Percentiles rank a stretch among this genome's conserved stretches.
phyloP scores from a whole-genome alignment of 2,888 invertebrate genomes.

The Thecophora atra region DNA sequence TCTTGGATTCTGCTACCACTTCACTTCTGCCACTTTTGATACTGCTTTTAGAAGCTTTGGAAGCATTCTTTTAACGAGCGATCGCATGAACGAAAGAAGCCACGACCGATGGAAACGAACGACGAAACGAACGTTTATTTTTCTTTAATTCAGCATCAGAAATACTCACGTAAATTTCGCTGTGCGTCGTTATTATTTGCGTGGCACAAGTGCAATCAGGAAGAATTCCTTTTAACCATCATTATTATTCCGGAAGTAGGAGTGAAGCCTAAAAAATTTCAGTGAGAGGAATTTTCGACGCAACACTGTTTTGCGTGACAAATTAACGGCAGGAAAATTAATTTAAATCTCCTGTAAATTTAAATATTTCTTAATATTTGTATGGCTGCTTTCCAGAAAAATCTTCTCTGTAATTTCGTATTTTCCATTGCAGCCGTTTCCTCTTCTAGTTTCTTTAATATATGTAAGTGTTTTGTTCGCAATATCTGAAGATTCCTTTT shows the following conservation, averaged over 20 bases:
- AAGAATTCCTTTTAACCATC: background rate
- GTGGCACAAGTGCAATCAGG: background rate
- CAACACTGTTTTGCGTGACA: too few species aligned
- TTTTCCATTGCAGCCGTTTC: background rate
- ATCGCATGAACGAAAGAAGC: background rate
- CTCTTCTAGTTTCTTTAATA: background rate
- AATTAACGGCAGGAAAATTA: conserved; percentile 19
- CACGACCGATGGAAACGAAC: background rate
- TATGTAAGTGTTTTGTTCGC: conserved; percentile 1
- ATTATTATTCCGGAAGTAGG: background rate
- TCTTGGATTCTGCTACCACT: background rate
- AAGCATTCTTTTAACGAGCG: background rate
- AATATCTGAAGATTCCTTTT: conserved; percentile 7
- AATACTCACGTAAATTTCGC: conserved; percentile 36
- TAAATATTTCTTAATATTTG: background rate
- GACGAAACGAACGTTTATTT: conserved; percentile 33
- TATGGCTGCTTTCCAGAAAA: background rate
- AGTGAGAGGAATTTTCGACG: too few species aligned
- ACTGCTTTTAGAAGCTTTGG: background rate
- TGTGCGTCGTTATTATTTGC: conserved; percentile 26
- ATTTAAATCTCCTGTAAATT: conserved; percentile 23
- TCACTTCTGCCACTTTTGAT: conserved; percentile 1
- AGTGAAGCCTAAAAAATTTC: background rate
- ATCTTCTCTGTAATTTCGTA: background rate
- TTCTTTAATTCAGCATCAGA: conserved; percentile 37